Evolutionary conservation across 2,113 vertebrate species (phyloP).

Genomic region (Scophthalmus maximus): DNA sequence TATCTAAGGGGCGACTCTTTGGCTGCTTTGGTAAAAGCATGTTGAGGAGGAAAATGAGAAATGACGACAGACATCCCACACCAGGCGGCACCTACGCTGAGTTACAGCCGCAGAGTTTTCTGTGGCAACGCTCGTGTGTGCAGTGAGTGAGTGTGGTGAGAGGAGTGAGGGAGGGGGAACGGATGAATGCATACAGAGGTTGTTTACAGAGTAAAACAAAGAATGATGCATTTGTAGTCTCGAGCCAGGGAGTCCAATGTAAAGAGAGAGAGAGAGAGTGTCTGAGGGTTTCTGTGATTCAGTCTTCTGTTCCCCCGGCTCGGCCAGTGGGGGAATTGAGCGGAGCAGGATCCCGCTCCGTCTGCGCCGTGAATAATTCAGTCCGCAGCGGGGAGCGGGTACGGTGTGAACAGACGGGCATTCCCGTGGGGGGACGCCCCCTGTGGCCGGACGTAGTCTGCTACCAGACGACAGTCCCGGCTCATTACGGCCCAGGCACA

Average conservation of each 20-base stretch:
- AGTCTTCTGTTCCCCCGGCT: constrained; percentile 9
- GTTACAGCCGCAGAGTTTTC: background rate
- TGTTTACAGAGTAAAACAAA: background rate
- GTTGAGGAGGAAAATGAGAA: constrained; percentile 6
- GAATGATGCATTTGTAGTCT: background rate
- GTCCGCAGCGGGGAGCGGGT: constrained; percentile 43
- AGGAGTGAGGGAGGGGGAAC: background rate
- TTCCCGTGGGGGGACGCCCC: constrained; percentile 42
- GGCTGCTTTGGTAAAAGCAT: constrained; percentile 21
- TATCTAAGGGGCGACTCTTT: constrained; percentile 27
- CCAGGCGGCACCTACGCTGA: constrained; percentile 15
- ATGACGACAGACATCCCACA: constrained; percentile 3
- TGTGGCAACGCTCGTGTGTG: background rate
- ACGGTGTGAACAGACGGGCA: constrained; percentile 39
- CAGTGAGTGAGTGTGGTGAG: no score
- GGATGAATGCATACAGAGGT: background rate
- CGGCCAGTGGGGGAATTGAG: constrained; percentile 28
- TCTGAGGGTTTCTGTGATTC: constrained; percentile 12
- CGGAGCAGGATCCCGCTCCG: constrained; percentile 49
- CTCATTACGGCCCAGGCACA: constrained; percentile 15
- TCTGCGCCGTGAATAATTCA: constrained; percentile 71
- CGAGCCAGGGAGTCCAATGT: background rate
- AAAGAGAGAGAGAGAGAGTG: constrained; percentile 30
- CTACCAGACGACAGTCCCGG: constrained; percentile 2
- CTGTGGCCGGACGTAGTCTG: constrained; percentile 30